A percentile compares a stretch with the other conserved stretches of the same genome.
These are phyloP conservation scores for Molorchus minor DNA, from an alignment of 2,888 invertebrate species.

Conservation along the genomic window DNA sequence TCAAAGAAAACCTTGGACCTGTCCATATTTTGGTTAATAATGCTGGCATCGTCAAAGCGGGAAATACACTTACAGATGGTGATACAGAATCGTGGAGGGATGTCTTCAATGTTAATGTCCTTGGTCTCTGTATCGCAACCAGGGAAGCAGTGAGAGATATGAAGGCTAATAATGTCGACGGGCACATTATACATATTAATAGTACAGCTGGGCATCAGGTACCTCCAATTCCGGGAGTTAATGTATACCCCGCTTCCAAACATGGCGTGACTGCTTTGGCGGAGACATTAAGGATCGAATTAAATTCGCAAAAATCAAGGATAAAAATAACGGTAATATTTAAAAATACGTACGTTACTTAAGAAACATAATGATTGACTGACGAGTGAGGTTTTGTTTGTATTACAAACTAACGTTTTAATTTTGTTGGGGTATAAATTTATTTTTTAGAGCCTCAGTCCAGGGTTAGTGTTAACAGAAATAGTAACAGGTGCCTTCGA, in stretches of 20 bases:
- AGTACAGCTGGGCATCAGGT: conserved; percentile 8
- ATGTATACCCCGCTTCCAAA: not conserved
- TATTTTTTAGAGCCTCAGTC: conserved; percentile 26
- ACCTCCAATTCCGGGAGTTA: not conserved
- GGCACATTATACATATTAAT: not conserved
- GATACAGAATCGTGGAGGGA: conserved; percentile 39
- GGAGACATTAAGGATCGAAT: conserved; percentile 4
- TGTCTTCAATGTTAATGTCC: conserved; percentile 28
- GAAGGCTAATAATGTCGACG: too few species aligned
- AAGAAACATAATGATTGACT: conserved; percentile 9
- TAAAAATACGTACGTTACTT: not conserved
- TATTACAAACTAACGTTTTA: not conserved
- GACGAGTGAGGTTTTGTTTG: not conserved
- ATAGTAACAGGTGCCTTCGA: not conserved
- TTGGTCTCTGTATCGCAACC: conserved; percentile 38
- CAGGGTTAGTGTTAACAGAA: conserved; percentile 28
- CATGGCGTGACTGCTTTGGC: not conserved
- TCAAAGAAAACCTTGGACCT: conserved; percentile 46
- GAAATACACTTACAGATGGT: conserved; percentile 36
- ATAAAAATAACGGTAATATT: conserved; percentile 9
- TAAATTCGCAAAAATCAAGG: conserved; percentile 15
- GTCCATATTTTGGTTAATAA: conserved; percentile 49
- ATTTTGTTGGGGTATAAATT: not conserved
- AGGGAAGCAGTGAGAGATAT: too few species aligned
- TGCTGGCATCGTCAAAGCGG: conserved; percentile 38